Percentiles rank a stretch among this genome's conserved stretches.
phyloP scores from a whole-genome alignment of 2,888 invertebrate genomes.

The Megaustenia siamemsis region DNA sequence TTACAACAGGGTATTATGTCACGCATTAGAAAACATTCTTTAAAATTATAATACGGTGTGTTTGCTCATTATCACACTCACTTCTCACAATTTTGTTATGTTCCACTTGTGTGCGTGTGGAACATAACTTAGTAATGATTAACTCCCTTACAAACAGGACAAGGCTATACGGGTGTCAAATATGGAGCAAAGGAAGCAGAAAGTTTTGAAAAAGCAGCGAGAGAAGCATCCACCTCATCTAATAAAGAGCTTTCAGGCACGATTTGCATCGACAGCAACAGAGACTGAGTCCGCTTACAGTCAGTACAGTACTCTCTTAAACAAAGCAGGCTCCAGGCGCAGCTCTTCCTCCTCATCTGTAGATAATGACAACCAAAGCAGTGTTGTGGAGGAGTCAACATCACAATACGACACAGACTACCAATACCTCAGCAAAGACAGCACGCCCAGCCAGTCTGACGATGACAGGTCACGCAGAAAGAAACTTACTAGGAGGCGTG shows the following conservation, averaged over 20 bases:
- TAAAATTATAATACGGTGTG: too few species aligned
- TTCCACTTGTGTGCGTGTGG: too few species aligned
- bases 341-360: neutral
- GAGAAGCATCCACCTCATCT: constrained; percentile 27
- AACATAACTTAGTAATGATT: too few species aligned
- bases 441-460: constrained; percentile 28
- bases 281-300: neutral
- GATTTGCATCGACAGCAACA: neutral
- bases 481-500: neutral
- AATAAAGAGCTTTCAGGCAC: constrained; percentile 31
- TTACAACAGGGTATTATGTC: too few species aligned
- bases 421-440: constrained; percentile 28
- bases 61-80: too few species aligned
- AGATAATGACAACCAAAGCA: constrained; percentile 11
- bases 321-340: neutral
- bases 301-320: neutral
- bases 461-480: constrained; percentile 9
- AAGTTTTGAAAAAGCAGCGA: constrained; percentile 10
- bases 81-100: too few species aligned
- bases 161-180: constrained; percentile 31
- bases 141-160: too few species aligned
- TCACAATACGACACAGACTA: constrained; percentile 47
- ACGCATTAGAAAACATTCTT: too few species aligned
- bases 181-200: constrained; percentile 34
- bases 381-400: constrained; percentile 28